Percentiles rank a stretch among this genome's conserved stretches.
Conservation (phyloP, 2,113 vertebrate genomes). For the Barnardius zonarius region DNA sequence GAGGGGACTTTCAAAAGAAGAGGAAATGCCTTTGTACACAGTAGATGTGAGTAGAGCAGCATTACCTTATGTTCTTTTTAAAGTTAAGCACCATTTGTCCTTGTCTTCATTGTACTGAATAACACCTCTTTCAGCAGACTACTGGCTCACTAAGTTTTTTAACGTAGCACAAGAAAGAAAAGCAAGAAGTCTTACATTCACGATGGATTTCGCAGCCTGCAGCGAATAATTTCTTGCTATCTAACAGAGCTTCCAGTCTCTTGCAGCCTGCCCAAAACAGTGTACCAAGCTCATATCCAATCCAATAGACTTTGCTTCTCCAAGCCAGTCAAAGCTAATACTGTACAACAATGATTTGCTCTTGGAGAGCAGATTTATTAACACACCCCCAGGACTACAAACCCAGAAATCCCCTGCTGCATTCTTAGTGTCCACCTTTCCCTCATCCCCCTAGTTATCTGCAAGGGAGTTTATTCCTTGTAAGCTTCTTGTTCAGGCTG, state of each 20-base stretch:
- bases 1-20: neutral
- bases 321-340: neutral
- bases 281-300: neutral
- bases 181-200: neutral
- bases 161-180: neutral
- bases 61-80: neutral
- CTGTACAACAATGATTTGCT: neutral
- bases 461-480: neutral
- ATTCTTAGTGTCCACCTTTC: neutral
- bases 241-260: neutral
- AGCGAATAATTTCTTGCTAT: neutral
- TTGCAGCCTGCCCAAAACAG: neutral
- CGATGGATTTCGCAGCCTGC: neutral
- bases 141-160: neutral
- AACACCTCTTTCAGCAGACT: neutral
- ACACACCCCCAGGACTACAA: neutral
- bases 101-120: neutral
- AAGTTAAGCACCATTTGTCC: neutral
- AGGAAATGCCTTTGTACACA: neutral
- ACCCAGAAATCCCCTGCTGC: neutral
- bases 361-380: neutral
- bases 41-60: neutral
- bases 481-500: neutral
- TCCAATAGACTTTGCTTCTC: neutral
- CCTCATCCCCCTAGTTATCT: neutral